Percentiles rank a stretch among this genome's conserved stretches.
Evolutionary conservation across 2,113 vertebrate species (phyloP).

Genomic region (Smithornis capensis): DNA sequence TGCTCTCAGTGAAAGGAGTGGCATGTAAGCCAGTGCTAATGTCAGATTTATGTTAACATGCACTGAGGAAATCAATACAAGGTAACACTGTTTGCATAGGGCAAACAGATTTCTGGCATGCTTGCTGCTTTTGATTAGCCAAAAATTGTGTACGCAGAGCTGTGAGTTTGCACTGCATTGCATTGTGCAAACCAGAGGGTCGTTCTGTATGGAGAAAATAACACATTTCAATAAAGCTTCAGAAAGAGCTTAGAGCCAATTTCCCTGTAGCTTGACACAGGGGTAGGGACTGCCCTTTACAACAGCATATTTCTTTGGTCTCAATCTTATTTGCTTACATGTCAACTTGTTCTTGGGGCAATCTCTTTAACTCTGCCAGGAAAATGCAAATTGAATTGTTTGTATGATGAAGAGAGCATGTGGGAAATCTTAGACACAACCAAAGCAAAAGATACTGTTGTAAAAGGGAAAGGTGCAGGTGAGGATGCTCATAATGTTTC

Average conservation of each 20-base stretch:
- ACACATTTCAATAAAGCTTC: not conserved
- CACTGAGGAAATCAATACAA: not conserved
- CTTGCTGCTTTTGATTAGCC: conserved; percentile 13
- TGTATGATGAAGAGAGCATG: not conserved
- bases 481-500: not conserved
- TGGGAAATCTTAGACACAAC: not conserved
- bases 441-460: not conserved
- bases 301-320: not conserved
- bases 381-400: not conserved
- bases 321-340: not conserved
- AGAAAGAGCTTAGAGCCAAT: not conserved
- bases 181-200: not conserved
- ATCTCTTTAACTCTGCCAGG: not conserved
- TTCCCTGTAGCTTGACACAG: not conserved
- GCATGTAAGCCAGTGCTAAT: not conserved
- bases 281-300: not conserved
- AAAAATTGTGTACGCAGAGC: fast-evolving
- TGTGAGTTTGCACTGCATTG: not conserved
- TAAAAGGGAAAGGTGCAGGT: not conserved
- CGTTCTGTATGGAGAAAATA: not conserved
- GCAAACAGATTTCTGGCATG: conserved; percentile 39
- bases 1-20: not conserved
- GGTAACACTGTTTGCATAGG: conserved; percentile 14
- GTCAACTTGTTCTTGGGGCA: not conserved
- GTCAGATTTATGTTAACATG: conserved; percentile 18